A percentile compares a stretch with the other conserved stretches of the same genome.
These are phyloP conservation scores for Chloebia gouldiae DNA, from an alignment of 2,113 vertebrate genomes.

Conservation along the genomic window DNA sequence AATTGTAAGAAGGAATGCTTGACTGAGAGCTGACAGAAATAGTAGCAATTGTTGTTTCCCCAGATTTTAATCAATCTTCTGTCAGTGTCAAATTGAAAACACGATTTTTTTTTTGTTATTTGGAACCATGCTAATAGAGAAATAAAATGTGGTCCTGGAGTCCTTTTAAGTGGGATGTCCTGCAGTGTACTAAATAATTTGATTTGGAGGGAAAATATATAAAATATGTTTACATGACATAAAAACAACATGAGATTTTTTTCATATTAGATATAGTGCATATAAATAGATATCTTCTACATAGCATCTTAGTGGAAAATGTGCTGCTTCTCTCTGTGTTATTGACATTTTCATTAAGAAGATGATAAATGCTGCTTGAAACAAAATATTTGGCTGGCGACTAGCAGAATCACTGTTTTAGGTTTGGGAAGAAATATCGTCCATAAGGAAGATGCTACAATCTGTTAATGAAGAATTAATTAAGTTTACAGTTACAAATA, in stretches of 20 bases:
- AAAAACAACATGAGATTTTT: neutral
- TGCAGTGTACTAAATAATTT: neutral
- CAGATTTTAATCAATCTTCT: constrained; percentile 19
- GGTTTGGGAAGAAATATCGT: neutral
- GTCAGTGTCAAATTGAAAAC: neutral
- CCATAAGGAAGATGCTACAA: neutral
- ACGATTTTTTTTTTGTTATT: neutral
- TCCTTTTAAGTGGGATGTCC: neutral
- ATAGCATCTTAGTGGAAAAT: neutral
- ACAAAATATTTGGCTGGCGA: constrained; percentile 1
- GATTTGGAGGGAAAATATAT: constrained; percentile 11
- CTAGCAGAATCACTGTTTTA: neutral
- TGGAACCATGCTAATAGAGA: neutral
- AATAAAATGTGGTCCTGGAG: neutral
- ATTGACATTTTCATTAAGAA: constrained; percentile 33
- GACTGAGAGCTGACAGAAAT: neutral
- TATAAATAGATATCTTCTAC: neutral
- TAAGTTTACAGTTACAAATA: neutral
- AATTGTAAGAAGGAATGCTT: neutral
- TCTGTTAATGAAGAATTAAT: constrained; percentile 16
- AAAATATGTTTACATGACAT: constrained; percentile 16
- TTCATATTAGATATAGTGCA: constrained; percentile 25
- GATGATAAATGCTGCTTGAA: constrained; percentile 25
- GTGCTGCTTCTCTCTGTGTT: neutral
- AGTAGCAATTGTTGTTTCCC: neutral